Evolutionary conservation across 2,888 invertebrate species (phyloP).

Genomic region (Drosophila nr. medialis): DNA sequence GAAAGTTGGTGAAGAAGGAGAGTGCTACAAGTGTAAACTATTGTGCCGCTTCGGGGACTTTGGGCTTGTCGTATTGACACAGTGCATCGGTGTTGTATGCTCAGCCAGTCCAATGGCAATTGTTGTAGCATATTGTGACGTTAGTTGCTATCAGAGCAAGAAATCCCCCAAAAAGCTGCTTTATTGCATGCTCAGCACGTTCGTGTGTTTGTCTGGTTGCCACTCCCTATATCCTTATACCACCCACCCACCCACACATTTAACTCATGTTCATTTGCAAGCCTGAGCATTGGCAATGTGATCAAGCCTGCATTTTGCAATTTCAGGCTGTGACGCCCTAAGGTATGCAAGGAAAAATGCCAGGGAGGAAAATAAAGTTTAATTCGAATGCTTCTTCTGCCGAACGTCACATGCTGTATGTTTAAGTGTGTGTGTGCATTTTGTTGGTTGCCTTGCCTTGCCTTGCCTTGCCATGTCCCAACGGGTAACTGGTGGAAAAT

Average conservation of each 20-base stretch:
- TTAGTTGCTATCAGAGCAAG: conserved; percentile 69
- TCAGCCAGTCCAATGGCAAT: conserved; percentile 54
- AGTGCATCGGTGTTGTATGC: conserved; percentile 24
- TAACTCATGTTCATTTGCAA: conserved; percentile 67
- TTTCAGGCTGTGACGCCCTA: conserved; percentile 75
- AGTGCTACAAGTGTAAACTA: conserved; percentile 46
- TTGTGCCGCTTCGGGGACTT: conserved; percentile 23
- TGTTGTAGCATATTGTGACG: conserved; percentile 77
- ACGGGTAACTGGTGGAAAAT: conserved; percentile 65
- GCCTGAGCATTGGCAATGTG: conserved; percentile 71
- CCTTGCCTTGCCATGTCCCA: conserved; percentile 20
- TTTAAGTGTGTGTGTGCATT: conserved; percentile 28
- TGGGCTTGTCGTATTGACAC: conserved; percentile 30
- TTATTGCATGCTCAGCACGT: conserved; percentile 80
- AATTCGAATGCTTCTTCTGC: conserved; percentile 76
- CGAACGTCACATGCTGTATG: conserved; percentile 56
- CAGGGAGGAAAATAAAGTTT: conserved; percentile 74
- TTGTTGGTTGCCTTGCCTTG: conserved; percentile 27
- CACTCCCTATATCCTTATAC: neutral
- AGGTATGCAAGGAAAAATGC: conserved; percentile 64
- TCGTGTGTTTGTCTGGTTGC: conserved; percentile 71
- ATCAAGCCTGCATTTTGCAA: conserved; percentile 81
- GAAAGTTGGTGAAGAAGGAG: neutral
- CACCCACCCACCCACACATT: neutral
- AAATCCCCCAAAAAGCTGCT: conserved; percentile 74